phyloP scores from a whole-genome alignment of 64 coral and sea anemone species.

The Porites lutea region DNA sequence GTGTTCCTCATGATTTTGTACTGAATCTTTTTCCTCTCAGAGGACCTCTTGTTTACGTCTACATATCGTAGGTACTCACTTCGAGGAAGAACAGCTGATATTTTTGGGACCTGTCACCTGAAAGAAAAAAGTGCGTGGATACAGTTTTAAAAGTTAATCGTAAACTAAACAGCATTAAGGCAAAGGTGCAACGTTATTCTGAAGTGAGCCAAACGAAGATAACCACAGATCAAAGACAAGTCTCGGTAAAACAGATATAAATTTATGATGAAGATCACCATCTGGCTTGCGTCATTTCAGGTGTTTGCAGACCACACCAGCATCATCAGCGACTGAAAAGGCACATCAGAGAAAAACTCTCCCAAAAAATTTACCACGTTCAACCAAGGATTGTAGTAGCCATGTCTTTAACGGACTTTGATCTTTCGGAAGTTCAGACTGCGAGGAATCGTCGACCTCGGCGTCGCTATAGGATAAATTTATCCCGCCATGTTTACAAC shows the following conservation, averaged over 20 bases:
- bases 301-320: not conserved
- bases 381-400: not conserved
- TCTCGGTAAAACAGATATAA: too few species aligned
- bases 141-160: too few species aligned
- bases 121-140: not conserved
- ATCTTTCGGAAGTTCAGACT: not conserved
- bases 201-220: not conserved
- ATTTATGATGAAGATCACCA: not conserved
- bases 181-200: not conserved
- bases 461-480: slow-evolving; percentile 22
- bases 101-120: not conserved
- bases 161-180: not conserved
- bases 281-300: not conserved
- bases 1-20: not conserved
- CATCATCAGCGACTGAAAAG: not conserved
- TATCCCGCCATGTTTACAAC: slow-evolving; percentile 64
- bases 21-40: not conserved
- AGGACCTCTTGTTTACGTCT: not conserved
- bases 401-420: not conserved
- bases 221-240: not conserved
- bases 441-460: not conserved
- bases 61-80: not conserved
- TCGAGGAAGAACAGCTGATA: not conserved
- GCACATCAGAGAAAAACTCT: not conserved
- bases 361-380: not conserved